Percentiles rank a stretch among this genome's conserved stretches.
Conservation (phyloP, 2,797 vertebrate genomes). For the Parambassis ranga region DNA sequence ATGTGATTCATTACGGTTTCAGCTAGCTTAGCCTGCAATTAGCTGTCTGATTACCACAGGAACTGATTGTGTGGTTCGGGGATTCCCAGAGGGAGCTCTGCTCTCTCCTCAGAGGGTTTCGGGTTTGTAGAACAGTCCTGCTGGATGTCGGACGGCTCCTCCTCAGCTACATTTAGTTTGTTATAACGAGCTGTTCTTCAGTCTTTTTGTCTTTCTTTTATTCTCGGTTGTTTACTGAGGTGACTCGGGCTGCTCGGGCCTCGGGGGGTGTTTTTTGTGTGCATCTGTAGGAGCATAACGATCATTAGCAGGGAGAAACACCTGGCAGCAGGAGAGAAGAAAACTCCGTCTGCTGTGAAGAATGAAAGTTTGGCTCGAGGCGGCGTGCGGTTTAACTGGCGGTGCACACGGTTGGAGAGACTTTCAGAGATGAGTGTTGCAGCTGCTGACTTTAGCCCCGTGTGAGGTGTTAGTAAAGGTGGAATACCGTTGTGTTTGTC, state of each 20-base stretch:
- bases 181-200: not conserved
- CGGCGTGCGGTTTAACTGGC: not conserved
- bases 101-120: not conserved
- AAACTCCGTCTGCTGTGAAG: constrained; percentile 22
- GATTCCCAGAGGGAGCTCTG: constrained; percentile 41
- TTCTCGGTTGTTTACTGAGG: constrained; percentile 9
- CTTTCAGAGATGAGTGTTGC: too few relatives aligned
- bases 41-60: constrained; percentile 65
- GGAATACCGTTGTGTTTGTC: too few relatives aligned
- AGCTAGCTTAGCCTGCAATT: constrained; percentile 59
- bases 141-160: constrained; percentile 16
- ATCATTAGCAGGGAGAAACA: constrained; percentile 52
- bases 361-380: not conserved
- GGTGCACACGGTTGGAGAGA: not conserved
- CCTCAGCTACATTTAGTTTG: not conserved
- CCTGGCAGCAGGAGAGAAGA: constrained; percentile 49
- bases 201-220: not conserved
- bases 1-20: constrained; percentile 64
- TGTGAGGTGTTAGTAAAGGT: too few relatives aligned
- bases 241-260: constrained; percentile 22
- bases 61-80: constrained; percentile 28
- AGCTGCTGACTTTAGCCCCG: too few relatives aligned
- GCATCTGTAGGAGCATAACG: constrained; percentile 3
- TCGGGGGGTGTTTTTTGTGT: constrained; percentile 7
- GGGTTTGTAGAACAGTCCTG: not conserved